A percentile compares a stretch with the other conserved stretches of the same genome.
phyloP scores from a whole-genome alignment of 2,888 invertebrate species.

The Disparrhopalites patrizii region DNA sequence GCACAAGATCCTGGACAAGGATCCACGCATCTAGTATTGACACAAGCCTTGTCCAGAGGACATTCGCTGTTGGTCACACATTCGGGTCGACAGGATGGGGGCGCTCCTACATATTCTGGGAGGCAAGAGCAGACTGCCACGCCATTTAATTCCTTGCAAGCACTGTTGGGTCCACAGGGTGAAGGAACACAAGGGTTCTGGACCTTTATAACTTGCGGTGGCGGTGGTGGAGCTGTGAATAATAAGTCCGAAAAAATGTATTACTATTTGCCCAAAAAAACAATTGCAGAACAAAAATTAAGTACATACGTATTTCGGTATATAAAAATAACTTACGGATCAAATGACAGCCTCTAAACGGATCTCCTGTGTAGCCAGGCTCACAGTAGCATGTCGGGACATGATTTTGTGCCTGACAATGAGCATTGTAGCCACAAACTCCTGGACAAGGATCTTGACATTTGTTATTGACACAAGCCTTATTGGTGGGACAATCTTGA shows the following conservation, averaged over 20 bases:
- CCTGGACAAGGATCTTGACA: slow-evolving; percentile 51
- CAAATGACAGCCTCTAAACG: slow-evolving; percentile 69
- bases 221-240: slow-evolving; percentile 51
- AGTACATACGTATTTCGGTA: neutral
- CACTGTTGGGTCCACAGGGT: slow-evolving; percentile 45
- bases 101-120: slow-evolving; percentile 47
- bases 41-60: slow-evolving; percentile 61
- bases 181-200: slow-evolving; percentile 45
- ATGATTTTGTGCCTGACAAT: slow-evolving; percentile 72
- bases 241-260: slow-evolving; percentile 16
- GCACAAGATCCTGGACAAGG: slow-evolving; percentile 63
- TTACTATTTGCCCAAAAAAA: slow-evolving; percentile 4
- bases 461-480: slow-evolving; percentile 49
- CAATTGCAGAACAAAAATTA: neutral
- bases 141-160: slow-evolving; percentile 34
- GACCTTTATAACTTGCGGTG: slow-evolving; percentile 51
- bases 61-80: slow-evolving; percentile 69
- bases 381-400: slow-evolving; percentile 50
- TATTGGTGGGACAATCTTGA: slow-evolving; percentile 74
- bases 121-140: slow-evolving; percentile 49
- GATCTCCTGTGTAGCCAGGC: slow-evolving; percentile 71
- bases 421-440: slow-evolving; percentile 58
- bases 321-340: slow-evolving; percentile 49
- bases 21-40: slow-evolving; percentile 65
- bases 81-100: slow-evolving; percentile 66